Base-by-base conservation (phyloP, 2,888 invertebrate species). In the Pedicia rivosa region DNA sequence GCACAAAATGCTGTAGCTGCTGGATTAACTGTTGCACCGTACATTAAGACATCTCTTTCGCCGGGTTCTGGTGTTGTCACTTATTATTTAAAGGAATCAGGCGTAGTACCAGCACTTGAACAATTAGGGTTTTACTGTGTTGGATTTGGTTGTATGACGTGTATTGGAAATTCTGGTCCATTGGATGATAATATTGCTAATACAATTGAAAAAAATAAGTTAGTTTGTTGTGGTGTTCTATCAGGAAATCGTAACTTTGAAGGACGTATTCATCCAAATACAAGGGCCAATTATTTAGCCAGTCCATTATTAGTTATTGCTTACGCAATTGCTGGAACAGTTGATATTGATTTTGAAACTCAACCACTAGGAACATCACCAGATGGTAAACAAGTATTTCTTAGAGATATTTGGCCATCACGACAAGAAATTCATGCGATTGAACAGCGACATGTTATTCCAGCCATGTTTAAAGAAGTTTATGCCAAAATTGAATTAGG, bases 71-170 rank as follows among this genome's bases (percentile, higher is more conserved):
- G 91, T 0, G 94, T 94, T 0, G 92, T 94, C 17, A 90, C 90
- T 0, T 90, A 90, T 55, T 65, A 64, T 47, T 50, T 64, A 5
- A 65, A 62, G 55, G 91, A 92, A 55, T 91, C 91, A 2, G 94
- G 94, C 0, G 92, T 97, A 2, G 73, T 88, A 12, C 86, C 90
- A 0, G 81, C 79, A 49, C 60, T 97, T 38, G 77, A 81, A 48
- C 67, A 80, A 53, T 66, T 95, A 2, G 95, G 95, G 6, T 98
- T 97, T 57, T 75, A 87, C 55, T 78, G 90, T 33, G 94, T 95
- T 2, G 97, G 97, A n/a, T 98, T 95, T 54, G 97, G 97, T 0
- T 98, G 98, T 58, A 97, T 95, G 95, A 97, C 97, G 0, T 98
- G 98, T 56, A 98, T 98, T 47, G 97, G 97, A 1, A 98, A 98